Evolutionary conservation across 2,888 invertebrate genomes (phyloP), one percentile per base, ranked within the genome.

Genomic region (Plebejus melissa): DNA sequence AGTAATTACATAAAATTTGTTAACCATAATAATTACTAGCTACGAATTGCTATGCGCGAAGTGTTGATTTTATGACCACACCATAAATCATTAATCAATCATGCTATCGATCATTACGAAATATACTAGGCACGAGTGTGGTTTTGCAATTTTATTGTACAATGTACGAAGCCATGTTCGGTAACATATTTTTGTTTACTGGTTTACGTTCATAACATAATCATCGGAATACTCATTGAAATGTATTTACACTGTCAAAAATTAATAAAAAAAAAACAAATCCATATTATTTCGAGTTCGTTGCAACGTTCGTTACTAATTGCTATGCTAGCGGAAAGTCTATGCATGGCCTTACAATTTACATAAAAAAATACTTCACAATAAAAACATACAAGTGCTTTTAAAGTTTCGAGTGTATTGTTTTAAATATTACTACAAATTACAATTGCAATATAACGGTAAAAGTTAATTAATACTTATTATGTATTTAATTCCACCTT

Each of bases 21-120:
- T 41, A 70, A 70, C 70, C 70, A 70, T 70, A 70, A 70, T 70
- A 70, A 70, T 70, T 70, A 70, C 70, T 41, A 41, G 41, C 70
- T 70, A 41, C 70, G 22, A 41, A 41, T 41, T 36, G 65, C 65
- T 36, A 65, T 65, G 65, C 32, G 4, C 32, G 70, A 41, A 70
- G 70, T 70, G 41, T 70, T 70, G 38, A 70, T 70, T 70, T 70
- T 70, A 70, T 41, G 70, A 70, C 70, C 70, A 70, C 41, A 41
- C 70, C n/a, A 70, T 70, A 41, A 41, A 32, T 32, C 32, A 65
- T 36, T 32, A 65, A 65, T 65, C 65, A 65, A 11, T 22, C 6
- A 58, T 7, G 22, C 65, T 16, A 65, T 65, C 65, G 65, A 65
- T 36, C 32, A 65, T 36, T 65, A 32, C 65, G 65, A 65, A 65